These are phyloP conservation scores for Alcis repandata DNA, from an alignment of 2,888 invertebrate genomes.

Conservation along the genomic window DNA sequence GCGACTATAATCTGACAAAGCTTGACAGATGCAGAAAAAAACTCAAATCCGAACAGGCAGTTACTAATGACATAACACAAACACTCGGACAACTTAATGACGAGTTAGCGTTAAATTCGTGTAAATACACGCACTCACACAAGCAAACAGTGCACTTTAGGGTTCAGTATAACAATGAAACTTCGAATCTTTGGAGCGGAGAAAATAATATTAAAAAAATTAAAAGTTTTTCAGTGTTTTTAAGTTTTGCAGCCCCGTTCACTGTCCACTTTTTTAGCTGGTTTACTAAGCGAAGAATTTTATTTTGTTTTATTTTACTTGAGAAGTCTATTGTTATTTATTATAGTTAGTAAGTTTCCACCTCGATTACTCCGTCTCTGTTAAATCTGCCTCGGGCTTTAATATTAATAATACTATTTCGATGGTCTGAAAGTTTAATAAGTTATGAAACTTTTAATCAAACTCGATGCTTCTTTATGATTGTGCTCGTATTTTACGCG, in stretches of 20 bases:
- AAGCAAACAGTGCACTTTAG: conserved; percentile 49
- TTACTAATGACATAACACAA: conserved; percentile 67
- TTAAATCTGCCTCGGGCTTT: conserved; percentile 29
- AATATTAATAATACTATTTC: conserved; percentile 39
- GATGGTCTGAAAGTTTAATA: conserved; percentile 37
- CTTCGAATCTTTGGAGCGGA: conserved; percentile 6
- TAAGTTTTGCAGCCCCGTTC: conserved; percentile 21
- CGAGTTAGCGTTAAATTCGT: conserved; percentile 67
- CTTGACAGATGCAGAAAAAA: conserved; percentile 51
- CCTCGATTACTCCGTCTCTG: conserved; percentile 29
- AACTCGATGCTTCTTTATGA: conserved; percentile 23
- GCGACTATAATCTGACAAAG: conserved; percentile 32
- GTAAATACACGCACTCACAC: conserved; percentile 59
- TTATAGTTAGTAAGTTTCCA: conserved; percentile 35
- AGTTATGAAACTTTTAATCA: conserved; percentile 40
- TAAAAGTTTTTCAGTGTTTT: conserved; percentile 30
- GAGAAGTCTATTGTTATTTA: conserved; percentile 31
- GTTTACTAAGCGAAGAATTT: conserved; percentile 16
- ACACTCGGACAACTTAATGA: conserved; percentile 66
- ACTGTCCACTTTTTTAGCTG: conserved; percentile 21
- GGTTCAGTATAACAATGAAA: conserved; percentile 48
- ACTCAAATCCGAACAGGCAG: conserved; percentile 55
- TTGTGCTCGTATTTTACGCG: conserved; percentile 27
- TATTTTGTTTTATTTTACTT: conserved; percentile 26
- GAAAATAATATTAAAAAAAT: conserved; percentile 8